These are phyloP conservation scores for Apodemus agrarius DNA, from an alignment of 2,797 vertebrate species.

Conservation along the genomic window DNA sequence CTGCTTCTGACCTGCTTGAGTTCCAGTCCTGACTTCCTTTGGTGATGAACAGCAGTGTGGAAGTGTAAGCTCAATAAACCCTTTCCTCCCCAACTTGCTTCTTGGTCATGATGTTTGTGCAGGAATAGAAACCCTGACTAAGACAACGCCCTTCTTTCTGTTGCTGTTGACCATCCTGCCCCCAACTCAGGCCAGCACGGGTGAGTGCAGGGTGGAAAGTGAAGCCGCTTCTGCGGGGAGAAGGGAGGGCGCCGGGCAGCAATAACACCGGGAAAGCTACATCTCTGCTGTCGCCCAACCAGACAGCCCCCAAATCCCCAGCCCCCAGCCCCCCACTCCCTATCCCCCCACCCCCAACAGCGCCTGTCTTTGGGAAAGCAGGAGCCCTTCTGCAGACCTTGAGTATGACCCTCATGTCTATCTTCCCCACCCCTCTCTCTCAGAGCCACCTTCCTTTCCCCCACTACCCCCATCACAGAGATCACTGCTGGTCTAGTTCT, in stretches of 20 bases:
- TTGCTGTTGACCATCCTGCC: accelerated
- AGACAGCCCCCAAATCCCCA: no score
- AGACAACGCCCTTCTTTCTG: not conserved
- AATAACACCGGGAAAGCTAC: no score
- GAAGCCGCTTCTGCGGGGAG: not conserved
- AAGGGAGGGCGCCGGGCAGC: not conserved
- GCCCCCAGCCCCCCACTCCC: no score
- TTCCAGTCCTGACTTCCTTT: no score
- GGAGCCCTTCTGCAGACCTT: not conserved
- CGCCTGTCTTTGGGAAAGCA: not conserved
- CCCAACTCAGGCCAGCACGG: accelerated
- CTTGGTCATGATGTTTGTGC: no score
- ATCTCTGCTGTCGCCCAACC: not conserved
- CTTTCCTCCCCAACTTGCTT: no score
- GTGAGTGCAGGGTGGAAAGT: not conserved
- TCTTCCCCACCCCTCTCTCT: not conserved
- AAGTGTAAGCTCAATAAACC: no score
- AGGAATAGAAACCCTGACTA: no score
- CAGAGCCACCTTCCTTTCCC: not conserved
- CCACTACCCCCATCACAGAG: accelerated
- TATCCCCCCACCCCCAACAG: no score
- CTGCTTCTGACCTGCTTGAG: no score
- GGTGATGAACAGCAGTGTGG: no score
- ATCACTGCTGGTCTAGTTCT: not conserved
- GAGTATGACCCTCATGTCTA: not conserved